Evolutionary conservation across 2,888 invertebrate genomes (phyloP), one percentile per base, ranked within the genome.

Genomic region (Hypercompe scribonia): DNA sequence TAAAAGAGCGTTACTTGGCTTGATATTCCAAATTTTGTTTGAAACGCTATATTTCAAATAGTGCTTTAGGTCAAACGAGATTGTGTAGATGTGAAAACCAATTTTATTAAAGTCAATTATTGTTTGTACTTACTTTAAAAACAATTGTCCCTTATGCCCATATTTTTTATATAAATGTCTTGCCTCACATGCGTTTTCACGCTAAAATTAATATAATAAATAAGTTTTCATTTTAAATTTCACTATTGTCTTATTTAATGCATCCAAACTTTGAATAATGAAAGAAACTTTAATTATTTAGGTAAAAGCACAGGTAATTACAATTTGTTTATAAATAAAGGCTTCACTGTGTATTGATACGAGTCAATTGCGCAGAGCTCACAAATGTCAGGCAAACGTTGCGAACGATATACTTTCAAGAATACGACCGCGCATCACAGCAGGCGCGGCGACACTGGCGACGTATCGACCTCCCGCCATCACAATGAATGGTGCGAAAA

Each of bases 401-500:
- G 67, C 69, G 76, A 68, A 77, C 76, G 75, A 54, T 66, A 68
- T 72, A 63, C 33, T 74, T 31, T 15, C 58, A 5, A 66, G 58
- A 31, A 65, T 72, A 91, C 93, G 86, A 86, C 90, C 93, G 88
- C 90, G 78, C 91, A 84, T 82, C 80, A 74, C 87, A 87, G 88
- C 80, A 88, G 89, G 88, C 94, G 93, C 93, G 93, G 86, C 92
- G 90, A 89, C 84, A 95, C 95, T 94, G 92, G 81, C 90, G 84
- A 81, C 78, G 86, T 92, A 92, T 92, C 92, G 92, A 92, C 92
- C 92, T 88, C 86, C 85, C 88, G 87, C 86, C 90, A 91, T 90
- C 89, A 91, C 91, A 92, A 92, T 92, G 92, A 91, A 91, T 92
- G 92, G 89, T 86, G 85, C 83, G 84, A 88, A 61, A 86, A 87